Evolutionary conservation across 2,113 vertebrate species (phyloP).

Genomic region (Elaphurus davidianus): DNA sequence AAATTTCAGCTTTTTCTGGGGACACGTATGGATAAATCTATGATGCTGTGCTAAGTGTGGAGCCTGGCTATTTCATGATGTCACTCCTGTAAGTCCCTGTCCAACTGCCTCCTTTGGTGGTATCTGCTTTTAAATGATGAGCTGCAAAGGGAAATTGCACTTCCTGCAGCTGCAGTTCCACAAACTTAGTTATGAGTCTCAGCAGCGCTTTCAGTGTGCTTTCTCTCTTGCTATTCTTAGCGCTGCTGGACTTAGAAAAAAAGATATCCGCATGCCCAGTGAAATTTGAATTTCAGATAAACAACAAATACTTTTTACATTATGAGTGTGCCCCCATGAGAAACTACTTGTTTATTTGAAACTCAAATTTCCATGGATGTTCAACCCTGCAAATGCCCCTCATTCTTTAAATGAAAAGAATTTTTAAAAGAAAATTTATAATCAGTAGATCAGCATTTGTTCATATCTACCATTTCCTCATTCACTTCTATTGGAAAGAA

Average conservation of each 20-base stretch:
- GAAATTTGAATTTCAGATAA: slow-evolving; percentile 3
- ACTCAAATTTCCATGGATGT: neutral
- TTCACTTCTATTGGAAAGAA: neutral
- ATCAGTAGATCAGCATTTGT: neutral
- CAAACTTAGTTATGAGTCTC: neutral
- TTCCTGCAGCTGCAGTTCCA: neutral
- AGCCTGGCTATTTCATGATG: neutral
- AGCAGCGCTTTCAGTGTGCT: neutral
- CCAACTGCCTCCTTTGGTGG: neutral
- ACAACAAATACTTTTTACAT: neutral
- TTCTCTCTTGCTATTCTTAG: neutral
- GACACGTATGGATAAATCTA: neutral
- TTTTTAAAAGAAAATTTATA: neutral
- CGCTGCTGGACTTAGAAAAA: neutral
- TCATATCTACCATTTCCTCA: neutral
- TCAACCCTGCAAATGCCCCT: neutral
- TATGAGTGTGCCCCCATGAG: neutral
- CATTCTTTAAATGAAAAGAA: neutral
- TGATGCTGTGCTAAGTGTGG: neutral
- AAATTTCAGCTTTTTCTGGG: neutral
- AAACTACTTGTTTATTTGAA: neutral
- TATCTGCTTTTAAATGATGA: neutral
- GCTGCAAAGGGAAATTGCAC: neutral
- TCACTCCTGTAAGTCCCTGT: neutral
- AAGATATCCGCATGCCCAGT: neutral